phyloP scores from a whole-genome alignment of 2,797 vertebrate genomes.

The Galagoides demidoff region DNA sequence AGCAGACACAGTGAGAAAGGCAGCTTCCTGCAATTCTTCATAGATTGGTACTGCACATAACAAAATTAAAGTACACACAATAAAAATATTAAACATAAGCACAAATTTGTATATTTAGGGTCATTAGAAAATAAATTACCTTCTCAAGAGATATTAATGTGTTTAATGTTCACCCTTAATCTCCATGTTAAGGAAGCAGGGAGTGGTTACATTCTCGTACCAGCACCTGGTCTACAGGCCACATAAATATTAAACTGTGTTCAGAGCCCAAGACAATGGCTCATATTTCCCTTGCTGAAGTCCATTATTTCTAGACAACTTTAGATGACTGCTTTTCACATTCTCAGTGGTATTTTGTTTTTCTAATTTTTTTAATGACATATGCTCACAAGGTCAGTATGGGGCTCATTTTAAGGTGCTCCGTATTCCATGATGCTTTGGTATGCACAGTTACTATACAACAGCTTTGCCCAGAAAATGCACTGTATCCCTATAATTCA shows the following conservation, averaged over 20 bases:
- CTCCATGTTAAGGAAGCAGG: background rate
- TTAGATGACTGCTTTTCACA: background rate
- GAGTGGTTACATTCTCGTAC: background rate
- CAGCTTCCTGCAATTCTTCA: background rate
- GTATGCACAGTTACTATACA: background rate
- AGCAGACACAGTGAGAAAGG: background rate
- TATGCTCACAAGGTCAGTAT: background rate
- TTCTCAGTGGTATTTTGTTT: background rate
- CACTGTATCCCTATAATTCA: background rate
- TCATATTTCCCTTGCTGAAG: background rate
- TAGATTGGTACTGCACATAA: background rate
- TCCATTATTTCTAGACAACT: background rate
- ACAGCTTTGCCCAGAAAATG: background rate
- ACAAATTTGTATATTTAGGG: background rate
- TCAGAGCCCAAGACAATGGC: background rate
- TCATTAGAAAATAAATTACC: background rate
- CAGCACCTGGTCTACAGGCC: accelerated
- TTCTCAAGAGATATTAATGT: background rate
- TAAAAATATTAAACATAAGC: background rate
- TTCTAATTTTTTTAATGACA: background rate
- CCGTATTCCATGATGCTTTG: background rate
- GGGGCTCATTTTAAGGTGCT: background rate
- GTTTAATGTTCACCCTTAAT: background rate
- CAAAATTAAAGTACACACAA: background rate
- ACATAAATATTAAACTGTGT: background rate